A percentile compares a stretch with the other conserved stretches of the same genome.
Evolutionary conservation across 92 coral and sea anemone genomes (phyloP).

Genomic region (Umimayanthus chanpuru): DNA sequence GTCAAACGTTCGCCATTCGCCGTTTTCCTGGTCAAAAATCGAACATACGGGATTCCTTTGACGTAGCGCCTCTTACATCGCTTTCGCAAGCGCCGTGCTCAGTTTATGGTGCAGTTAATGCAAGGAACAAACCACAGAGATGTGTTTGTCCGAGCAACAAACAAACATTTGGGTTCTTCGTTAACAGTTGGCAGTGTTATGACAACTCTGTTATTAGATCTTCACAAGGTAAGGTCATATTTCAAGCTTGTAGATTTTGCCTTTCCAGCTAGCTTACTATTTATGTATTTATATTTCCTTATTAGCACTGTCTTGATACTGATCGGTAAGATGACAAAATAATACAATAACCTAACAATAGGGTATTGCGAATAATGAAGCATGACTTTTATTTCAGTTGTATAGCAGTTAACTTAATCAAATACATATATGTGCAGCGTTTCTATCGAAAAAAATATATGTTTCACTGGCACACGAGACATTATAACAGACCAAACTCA

Average conservation of each 20-base stretch:
- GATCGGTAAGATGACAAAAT: not conserved
- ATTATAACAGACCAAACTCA: no score
- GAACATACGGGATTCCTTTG: not conserved
- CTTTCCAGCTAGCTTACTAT: no score
- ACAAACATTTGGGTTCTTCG: slow-evolving; percentile 12
- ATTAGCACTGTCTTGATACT: not conserved
- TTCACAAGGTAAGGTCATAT: slow-evolving; percentile 11
- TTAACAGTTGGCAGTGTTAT: slow-evolving; percentile 15
- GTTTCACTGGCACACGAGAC: no score
- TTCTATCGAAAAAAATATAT: no score
- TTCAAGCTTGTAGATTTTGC: not conserved
- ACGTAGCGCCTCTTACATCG: not conserved
- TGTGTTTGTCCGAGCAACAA: slow-evolving; percentile 7
- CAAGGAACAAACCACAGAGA: not conserved
- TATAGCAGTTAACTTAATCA: no score
- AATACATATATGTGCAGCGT: no score
- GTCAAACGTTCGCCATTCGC: slow-evolving; percentile 14
- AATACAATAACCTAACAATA: no score
- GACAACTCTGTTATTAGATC: not conserved
- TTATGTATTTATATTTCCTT: no score
- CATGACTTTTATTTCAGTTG: no score
- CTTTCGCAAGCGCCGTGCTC: not conserved
- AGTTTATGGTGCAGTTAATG: not conserved
- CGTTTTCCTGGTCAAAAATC: not conserved
- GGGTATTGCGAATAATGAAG: not conserved